phyloP scores from a whole-genome alignment of 2,888 invertebrate genomes.

The Apamea anceps region DNA sequence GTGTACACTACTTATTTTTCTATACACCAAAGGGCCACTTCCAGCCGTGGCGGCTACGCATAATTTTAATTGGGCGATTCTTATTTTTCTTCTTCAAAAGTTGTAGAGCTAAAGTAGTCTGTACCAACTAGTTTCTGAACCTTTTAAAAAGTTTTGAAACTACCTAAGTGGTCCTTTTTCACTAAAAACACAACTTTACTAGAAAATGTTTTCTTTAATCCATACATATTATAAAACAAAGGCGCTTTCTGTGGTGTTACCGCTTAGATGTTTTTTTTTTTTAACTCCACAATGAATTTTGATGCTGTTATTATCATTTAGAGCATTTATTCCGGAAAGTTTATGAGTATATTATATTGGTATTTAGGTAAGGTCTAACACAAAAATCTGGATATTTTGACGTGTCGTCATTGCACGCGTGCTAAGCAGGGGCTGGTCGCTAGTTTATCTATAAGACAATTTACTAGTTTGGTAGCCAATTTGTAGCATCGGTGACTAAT shows the following conservation, averaged over 20 bases:
- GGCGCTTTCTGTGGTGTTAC: neutral
- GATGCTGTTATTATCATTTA: neutral
- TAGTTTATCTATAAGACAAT: constrained; percentile 16
- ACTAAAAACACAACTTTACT: neutral
- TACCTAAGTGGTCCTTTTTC: neutral
- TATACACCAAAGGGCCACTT: neutral
- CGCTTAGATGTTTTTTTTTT: neutral
- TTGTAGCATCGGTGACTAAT: constrained; percentile 19
- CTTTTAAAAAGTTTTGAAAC: constrained; percentile 30
- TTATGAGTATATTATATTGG: neutral
- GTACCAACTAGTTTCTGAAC: constrained; percentile 12
- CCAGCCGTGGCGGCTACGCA: neutral
- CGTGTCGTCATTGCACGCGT: neutral
- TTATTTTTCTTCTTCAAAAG: constrained; percentile 27
- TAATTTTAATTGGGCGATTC: constrained; percentile 29
- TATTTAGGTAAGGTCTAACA: neutral
- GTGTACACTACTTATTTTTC: neutral
- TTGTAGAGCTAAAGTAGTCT: constrained; percentile 25
- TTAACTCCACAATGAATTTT: neutral
- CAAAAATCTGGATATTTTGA: neutral
- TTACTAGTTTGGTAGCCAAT: constrained; percentile 5
- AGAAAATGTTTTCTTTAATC: constrained; percentile 8
- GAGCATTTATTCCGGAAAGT: neutral
- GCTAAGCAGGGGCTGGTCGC: no score
- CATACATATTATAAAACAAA: neutral